Percentiles rank a stretch among this genome's conserved stretches.
Conservation (phyloP, 2,797 vertebrate genomes). For the Dendrocincla tyrannina region DNA sequence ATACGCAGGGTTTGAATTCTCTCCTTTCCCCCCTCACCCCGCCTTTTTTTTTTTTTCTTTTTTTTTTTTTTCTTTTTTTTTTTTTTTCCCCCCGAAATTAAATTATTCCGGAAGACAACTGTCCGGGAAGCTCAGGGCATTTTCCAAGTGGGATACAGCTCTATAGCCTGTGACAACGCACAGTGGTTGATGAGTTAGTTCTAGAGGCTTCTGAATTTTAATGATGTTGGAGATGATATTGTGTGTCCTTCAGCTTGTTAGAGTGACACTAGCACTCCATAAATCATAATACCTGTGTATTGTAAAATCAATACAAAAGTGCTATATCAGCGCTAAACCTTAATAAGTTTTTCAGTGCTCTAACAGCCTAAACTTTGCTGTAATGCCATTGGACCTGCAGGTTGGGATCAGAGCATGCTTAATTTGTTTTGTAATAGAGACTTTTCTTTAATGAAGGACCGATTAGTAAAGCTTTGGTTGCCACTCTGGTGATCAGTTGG, state of each 20-base stretch:
- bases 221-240: slow-evolving; percentile 99
- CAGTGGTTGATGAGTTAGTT: slow-evolving; percentile 97
- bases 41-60: accelerated
- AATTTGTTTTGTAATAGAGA: slow-evolving; percentile 99
- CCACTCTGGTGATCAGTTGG: slow-evolving; percentile 96
- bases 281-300: slow-evolving; percentile 99
- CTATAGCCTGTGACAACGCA: slow-evolving; percentile 88
- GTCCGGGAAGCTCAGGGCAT: slow-evolving; percentile 48
- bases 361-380: slow-evolving; percentile 96
- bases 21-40: too few species aligned
- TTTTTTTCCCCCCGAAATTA: not conserved
- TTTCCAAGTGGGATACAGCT: slow-evolving; percentile 68
- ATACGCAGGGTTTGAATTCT: not conserved
- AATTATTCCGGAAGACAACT: slow-evolving; percentile 27
- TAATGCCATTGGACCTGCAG: slow-evolving; percentile 92
- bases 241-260: slow-evolving; percentile 99
- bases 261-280: slow-evolving; percentile 99
- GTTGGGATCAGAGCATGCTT: slow-evolving; percentile 96
- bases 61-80: accelerated
- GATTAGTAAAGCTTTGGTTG: slow-evolving; percentile 98
- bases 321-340: slow-evolving; percentile 97
- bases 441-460: slow-evolving; percentile 98
- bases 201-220: slow-evolving; percentile 99
- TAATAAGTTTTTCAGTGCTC: slow-evolving; percentile 97
- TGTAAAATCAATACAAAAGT: slow-evolving; percentile 99